phyloP scores from a whole-genome alignment of 2,888 invertebrate genomes.

The Eupelmus urozonus region DNA sequence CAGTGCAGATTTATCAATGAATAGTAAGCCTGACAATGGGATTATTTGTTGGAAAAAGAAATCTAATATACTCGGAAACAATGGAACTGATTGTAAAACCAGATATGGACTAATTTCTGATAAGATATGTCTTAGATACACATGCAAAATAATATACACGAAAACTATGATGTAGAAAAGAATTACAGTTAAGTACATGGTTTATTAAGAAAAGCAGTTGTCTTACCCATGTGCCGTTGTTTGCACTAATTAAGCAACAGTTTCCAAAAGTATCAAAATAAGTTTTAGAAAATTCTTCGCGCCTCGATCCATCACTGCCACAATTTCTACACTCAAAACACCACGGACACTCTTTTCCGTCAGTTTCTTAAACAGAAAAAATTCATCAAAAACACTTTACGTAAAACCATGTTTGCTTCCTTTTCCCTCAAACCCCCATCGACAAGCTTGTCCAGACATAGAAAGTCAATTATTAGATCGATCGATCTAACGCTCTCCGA shows the following conservation, averaged over 20 bases:
- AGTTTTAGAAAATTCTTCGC: not conserved
- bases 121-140: not conserved
- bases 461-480: conserved; percentile 50
- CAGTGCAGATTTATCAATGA: conserved; percentile 15
- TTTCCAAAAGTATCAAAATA: no score
- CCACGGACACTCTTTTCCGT: no score
- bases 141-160: not conserved
- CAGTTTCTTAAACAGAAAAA: no score
- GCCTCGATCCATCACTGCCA: not conserved
- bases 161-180: not conserved
- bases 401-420: conserved; percentile 17
- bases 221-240: no score
- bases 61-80: conserved; percentile 1
- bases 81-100: conserved; percentile 6
- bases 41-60: conserved; percentile 13
- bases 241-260: no score
- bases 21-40: conserved; percentile 21
- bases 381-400: conserved; percentile 16
- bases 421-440: not conserved
- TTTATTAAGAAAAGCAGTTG: no score
- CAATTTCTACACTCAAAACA: no score
- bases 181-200: no score
- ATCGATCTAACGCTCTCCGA: conserved; percentile 20
- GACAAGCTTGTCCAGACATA: conserved; percentile 11
- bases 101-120: conserved; percentile 18